A percentile compares a stretch with the other conserved stretches of the same genome.
Conservation (phyloP, 2,888 invertebrate species). For the Thymelicus lineola region DNA sequence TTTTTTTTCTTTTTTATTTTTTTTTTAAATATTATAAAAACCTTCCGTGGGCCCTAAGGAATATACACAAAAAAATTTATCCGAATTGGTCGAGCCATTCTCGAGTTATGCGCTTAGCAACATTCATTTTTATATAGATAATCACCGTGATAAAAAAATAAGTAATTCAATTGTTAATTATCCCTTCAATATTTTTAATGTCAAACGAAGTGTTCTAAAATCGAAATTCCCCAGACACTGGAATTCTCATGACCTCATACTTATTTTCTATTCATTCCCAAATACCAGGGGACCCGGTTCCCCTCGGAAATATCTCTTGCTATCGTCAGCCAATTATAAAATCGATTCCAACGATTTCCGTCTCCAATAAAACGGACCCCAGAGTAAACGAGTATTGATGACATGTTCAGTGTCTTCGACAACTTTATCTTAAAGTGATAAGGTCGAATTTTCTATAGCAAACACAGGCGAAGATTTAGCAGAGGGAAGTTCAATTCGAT, state of each 20-base stretch:
- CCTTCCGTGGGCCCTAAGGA: too few species aligned
- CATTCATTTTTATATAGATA: too few species aligned
- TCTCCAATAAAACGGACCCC: conserved; percentile 37
- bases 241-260: conserved; percentile 21
- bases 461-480: conserved; percentile 10
- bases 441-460: conserved; percentile 7
- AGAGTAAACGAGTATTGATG: conserved; percentile 37
- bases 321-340: conserved; percentile 38
- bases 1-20: too few species aligned
- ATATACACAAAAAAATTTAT: too few species aligned
- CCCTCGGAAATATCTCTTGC: conserved; percentile 37
- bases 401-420: conserved; percentile 22
- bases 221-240: conserved; percentile 4
- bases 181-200: background rate
- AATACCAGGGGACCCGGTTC: conserved; percentile 25
- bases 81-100: too few species aligned
- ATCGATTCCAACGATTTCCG: conserved; percentile 36
- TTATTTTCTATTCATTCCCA: conserved; percentile 16
- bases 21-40: too few species aligned
- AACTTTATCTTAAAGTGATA: conserved; percentile 11
- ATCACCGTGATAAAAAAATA: too few species aligned
- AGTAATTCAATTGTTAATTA: too few species aligned
- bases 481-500: conserved; percentile 21
- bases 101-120: too few species aligned
- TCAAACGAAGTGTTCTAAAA: background rate